Percentiles rank a stretch among this genome's conserved stretches.
Evolutionary conservation across 2,888 invertebrate species (phyloP).

Genomic region (Acanthacorydalis orientalis): DNA sequence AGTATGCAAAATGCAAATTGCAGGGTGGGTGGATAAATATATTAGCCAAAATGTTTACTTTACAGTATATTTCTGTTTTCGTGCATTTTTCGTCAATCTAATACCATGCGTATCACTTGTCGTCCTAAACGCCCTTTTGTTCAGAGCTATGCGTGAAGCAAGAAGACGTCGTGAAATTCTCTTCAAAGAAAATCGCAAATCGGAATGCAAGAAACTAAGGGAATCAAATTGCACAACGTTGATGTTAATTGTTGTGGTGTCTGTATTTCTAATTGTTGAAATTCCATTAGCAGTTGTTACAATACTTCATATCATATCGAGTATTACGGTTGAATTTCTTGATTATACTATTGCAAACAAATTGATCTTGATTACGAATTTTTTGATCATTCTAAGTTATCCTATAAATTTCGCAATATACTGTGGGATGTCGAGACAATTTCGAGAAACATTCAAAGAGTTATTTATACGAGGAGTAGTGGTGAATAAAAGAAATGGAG

Average conservation of each 20-base stretch:
- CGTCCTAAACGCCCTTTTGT: conserved; percentile 72
- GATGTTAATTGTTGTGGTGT: conserved; percentile 76
- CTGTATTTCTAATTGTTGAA: conserved; percentile 67
- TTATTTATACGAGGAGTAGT: conserved; percentile 47
- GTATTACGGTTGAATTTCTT: conserved; percentile 50
- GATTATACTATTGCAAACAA: conserved; percentile 65
- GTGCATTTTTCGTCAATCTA: conserved; percentile 82
- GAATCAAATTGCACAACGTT: conserved; percentile 74
- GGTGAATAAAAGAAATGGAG: conserved; percentile 42
- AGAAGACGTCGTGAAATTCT: conserved; percentile 43
- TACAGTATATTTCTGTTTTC: conserved; percentile 65
- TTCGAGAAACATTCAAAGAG: conserved; percentile 83
- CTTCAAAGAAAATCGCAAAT: conserved; percentile 60
- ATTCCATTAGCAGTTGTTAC: conserved; percentile 73
- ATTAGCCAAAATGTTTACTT: conserved; percentile 62
- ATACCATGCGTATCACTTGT: conserved; percentile 80
- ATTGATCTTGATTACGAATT: conserved; percentile 69
- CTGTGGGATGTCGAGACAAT: conserved; percentile 89
- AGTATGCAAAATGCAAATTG: conserved; percentile 46
- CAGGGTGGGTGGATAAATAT: conserved; percentile 51
- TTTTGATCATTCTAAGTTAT: conserved; percentile 79
- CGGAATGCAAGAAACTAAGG: conserved; percentile 59
- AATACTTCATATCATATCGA: conserved; percentile 65
- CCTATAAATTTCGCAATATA: conserved; percentile 92
- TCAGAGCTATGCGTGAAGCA: conserved; percentile 70